Percentiles rank a stretch among this genome's conserved stretches.
Conservation (phyloP, 1,140 invertebrate genomes). For the Temnothorax curvispinosus region DNA sequence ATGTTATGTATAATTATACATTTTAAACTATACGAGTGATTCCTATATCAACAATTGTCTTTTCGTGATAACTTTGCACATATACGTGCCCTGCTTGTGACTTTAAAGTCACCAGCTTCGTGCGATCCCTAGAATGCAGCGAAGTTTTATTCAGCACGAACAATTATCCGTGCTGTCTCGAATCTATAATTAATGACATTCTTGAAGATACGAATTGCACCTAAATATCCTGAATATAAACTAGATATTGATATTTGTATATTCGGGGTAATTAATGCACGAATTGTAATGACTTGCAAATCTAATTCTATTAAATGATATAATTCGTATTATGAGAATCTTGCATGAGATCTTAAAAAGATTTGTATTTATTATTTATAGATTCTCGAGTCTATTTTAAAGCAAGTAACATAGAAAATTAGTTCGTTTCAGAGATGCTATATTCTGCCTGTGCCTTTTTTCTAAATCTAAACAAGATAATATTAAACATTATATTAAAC, state of each 20-base stretch:
- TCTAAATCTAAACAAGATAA: too few species aligned
- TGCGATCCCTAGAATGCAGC: background rate
- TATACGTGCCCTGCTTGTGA: background rate
- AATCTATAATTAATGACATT: background rate
- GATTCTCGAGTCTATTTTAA: background rate
- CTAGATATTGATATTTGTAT: background rate
- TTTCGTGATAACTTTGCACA: background rate
- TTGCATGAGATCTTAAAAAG: background rate
- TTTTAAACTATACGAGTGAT: background rate
- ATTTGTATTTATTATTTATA: background rate
- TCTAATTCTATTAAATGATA: background rate
- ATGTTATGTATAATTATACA: constrained; percentile 71
- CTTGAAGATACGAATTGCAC: background rate
- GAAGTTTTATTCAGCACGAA: background rate
- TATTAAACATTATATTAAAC: too few species aligned
- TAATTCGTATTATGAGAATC: background rate
- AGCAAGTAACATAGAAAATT: background rate
- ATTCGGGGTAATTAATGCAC: background rate
- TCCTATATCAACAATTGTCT: background rate
- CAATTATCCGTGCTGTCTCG: background rate
- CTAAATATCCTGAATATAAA: constrained; percentile 1
- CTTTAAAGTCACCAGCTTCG: background rate
- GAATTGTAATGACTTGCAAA: background rate
- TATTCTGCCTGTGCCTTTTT: too few species aligned
- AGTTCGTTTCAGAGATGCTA: background rate